These are phyloP conservation scores for Cephus pygmeus DNA, from an alignment of 2,888 invertebrate species.

Conservation along the genomic window DNA sequence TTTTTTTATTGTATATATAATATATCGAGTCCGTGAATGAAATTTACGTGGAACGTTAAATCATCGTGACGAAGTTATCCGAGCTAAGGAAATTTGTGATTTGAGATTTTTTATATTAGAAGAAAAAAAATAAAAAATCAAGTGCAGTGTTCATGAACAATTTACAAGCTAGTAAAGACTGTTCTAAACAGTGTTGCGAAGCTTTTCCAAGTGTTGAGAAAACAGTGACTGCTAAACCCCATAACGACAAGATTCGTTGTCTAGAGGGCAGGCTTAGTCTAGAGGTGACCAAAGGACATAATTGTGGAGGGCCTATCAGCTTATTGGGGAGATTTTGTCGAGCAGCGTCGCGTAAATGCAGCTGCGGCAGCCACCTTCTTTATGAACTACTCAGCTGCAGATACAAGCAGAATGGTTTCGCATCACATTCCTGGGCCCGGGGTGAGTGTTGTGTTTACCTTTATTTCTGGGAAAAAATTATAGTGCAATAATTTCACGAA, in stretches of 20 bases:
- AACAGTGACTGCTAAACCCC: not conserved
- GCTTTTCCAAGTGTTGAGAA: not conserved
- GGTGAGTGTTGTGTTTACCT: constrained; percentile 40
- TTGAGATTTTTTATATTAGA: not conserved
- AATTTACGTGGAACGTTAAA: no score
- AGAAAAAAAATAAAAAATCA: not conserved
- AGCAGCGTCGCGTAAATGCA: constrained; percentile 49
- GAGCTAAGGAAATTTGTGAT: not conserved
- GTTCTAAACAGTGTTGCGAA: not conserved
- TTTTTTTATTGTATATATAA: not conserved
- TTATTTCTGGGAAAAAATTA: not conserved
- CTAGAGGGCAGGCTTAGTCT: not conserved
- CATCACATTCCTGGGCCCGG: constrained; percentile 54
- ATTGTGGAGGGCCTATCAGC: constrained; percentile 44
- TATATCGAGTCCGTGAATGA: not conserved
- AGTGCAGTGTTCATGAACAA: not conserved
- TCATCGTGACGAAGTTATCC: not conserved
- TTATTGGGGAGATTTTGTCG: constrained; percentile 43
- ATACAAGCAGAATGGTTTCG: constrained; percentile 54
- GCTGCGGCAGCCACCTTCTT: constrained; percentile 43
- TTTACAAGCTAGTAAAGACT: no score
- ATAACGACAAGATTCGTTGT: not conserved
- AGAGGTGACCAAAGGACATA: constrained; percentile 12
- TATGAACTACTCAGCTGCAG: constrained; percentile 51
- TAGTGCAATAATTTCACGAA: not conserved